Conservation (phyloP, 2,797 vertebrate genomes). For the Triplophysa bombifrons region DNA sequence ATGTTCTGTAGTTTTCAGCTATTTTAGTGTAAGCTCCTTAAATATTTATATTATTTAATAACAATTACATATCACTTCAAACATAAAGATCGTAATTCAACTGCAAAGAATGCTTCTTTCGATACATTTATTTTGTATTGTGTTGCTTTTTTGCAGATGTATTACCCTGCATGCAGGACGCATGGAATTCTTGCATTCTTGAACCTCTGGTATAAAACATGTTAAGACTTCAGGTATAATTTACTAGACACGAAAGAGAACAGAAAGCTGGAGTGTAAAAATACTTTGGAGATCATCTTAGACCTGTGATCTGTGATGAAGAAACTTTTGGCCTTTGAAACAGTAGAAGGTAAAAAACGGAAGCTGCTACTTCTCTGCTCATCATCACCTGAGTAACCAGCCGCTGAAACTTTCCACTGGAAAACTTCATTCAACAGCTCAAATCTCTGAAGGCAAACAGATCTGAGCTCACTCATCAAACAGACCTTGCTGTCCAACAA, state of each 20-base stretch:
- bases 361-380: background rate
- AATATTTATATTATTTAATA: too few species aligned
- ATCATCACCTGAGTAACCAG: slow-evolving; percentile 53
- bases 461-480: slow-evolving; percentile 61
- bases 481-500: slow-evolving; percentile 60
- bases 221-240: background rate
- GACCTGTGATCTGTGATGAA: slow-evolving; percentile 8
- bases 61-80: too few species aligned
- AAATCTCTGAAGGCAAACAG: slow-evolving; percentile 55
- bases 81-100: too few species aligned
- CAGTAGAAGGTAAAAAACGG: slow-evolving; percentile 18
- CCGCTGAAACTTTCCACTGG: slow-evolving; percentile 55
- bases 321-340: background rate
- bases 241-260: background rate
- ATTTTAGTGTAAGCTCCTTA: too few species aligned
- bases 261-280: slow-evolving; percentile 6
- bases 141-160: too few species aligned
- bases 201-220: background rate
- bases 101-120: too few species aligned
- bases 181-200: background rate
- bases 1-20: too few species aligned
- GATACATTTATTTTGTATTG: too few species aligned
- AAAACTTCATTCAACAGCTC: slow-evolving; percentile 53
- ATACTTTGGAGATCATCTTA: background rate
- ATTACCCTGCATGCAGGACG: too few species aligned